Evolutionary conservation across 2,888 invertebrate genomes (phyloP), one percentile per base, ranked within the genome.

Genomic region (Ophion ventricosus): DNA sequence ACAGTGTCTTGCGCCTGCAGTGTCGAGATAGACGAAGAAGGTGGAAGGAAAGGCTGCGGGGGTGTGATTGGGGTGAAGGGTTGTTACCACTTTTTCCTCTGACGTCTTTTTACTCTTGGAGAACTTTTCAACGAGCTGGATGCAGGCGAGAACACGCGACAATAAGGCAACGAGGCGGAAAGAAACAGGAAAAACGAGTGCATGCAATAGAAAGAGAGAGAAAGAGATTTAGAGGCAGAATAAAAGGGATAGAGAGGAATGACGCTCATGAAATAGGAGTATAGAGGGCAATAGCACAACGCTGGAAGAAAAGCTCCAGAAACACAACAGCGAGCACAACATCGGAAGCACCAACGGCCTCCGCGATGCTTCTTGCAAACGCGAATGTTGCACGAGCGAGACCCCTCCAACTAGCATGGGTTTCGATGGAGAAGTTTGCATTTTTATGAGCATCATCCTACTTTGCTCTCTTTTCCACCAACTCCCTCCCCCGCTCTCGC

Each of bases 401-500:
- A 20, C 70, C 64, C 25, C 80, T 73, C 69, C 43, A 66, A 72
- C 77, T 64, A 73, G 77, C 77, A 76, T 72, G 82, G 80, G 82
- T 76, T 87, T 85, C 84, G 84, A 80, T 85, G 77, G 88, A 87
- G 89, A 90, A 91, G 91, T 91, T 91, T 91, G 91, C 90, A 91
- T 91, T 91, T 91, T 91, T 91, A 91, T 90, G 90, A 91, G 91
- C 82, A 72, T 77, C 70, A 63, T 77, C 69, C 35, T 70, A 66
- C 77, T 64, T 70, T 75, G 35, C 84, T 40, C 75, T 64, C 74
- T 79, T 72, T 75, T 67, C 49, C 20, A 83, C 72, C 82, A 80
- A 79, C 74, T 80, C 73, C 76, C 66, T 69, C 64, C 25, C 11
- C n/a, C 56, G 61, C 35, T 35, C 64, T 54, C 63, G 64, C 23